A percentile compares a stretch with the other conserved stretches of the same genome.
Evolutionary conservation across 2,888 invertebrate species (phyloP).

Genomic region (Callyntrura sp.): DNA sequence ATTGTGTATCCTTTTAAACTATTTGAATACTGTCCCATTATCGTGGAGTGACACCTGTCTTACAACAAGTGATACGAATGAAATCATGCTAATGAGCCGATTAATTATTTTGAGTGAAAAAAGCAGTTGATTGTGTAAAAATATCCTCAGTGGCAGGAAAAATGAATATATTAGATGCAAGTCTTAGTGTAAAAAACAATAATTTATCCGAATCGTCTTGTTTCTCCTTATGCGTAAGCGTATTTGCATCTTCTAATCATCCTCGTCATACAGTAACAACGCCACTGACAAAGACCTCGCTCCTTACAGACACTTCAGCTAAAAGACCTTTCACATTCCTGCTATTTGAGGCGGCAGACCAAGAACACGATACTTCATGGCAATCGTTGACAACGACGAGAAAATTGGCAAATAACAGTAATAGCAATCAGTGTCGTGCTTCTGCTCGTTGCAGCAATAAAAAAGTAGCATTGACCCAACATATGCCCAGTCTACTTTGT

Average conservation of each 20-base stretch:
- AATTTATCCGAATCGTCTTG: background rate
- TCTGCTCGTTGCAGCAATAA: background rate
- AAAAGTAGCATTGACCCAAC: background rate
- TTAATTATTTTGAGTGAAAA: too few species aligned
- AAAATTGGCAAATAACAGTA: conserved; percentile 17
- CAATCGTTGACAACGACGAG: background rate
- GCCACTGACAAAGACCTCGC: background rate
- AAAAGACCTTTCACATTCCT: conserved; percentile 50
- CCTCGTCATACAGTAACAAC: too few species aligned
- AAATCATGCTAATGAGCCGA: too few species aligned
- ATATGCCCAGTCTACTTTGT: background rate
- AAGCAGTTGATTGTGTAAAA: too few species aligned
- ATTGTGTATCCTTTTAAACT: too few species aligned
- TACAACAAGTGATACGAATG: too few species aligned
- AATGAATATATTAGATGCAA: conserved; percentile 24
- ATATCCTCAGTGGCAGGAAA: background rate
- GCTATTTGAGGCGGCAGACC: conserved; percentile 4
- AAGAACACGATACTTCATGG: conserved; percentile 52
- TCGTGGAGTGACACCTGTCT: too few species aligned
- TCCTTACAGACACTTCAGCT: background rate
- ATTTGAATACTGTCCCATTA: too few species aligned
- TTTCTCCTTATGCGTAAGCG: background rate
- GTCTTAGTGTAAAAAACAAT: background rate
- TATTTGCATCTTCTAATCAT: conserved; percentile 1
- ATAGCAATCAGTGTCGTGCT: background rate